Conservation (phyloP, 2,797 vertebrate genomes). For the Okamejei kenojei region DNA sequence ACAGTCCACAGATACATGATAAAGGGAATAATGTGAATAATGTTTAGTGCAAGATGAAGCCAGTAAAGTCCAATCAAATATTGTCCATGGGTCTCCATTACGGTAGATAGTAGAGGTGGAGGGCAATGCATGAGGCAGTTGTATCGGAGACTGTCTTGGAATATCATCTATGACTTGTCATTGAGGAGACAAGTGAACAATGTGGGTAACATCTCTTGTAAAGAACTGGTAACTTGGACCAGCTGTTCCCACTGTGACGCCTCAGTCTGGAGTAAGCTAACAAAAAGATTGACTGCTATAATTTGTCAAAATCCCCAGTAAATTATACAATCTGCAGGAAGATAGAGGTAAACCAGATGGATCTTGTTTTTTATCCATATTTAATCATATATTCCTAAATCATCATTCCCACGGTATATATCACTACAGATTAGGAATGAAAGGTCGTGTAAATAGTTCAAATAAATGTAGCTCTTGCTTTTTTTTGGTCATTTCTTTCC, state of each 20-base stretch:
- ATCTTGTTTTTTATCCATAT: not conserved
- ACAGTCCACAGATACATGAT: too few relatives aligned
- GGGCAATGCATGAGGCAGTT: not conserved
- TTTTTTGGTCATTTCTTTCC: not conserved
- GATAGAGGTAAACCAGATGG: not conserved
- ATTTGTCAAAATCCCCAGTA: not conserved
- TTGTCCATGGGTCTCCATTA: too few relatives aligned
- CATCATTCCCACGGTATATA: not conserved
- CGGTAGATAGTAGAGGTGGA: not conserved
- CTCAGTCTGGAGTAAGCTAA: not conserved
- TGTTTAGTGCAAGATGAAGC: too few relatives aligned
- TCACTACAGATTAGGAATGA: not conserved
- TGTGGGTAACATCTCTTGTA: not conserved
- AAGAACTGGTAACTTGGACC: not conserved
- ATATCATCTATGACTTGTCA: not conserved
- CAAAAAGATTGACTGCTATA: not conserved
- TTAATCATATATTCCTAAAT: not conserved
- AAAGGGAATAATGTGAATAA: too few relatives aligned
- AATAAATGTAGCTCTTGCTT: not conserved
- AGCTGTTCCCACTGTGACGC: not conserved
- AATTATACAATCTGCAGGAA: not conserved
- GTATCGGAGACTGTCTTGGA: not conserved
- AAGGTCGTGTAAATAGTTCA: not conserved
- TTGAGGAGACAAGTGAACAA: not conserved
- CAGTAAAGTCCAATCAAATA: too few relatives aligned